A percentile compares a stretch with the other conserved stretches of the same genome.
These are phyloP conservation scores for Prosopocoilus inquinatus DNA, from an alignment of 2,888 invertebrate genomes.

Conservation along the genomic window DNA sequence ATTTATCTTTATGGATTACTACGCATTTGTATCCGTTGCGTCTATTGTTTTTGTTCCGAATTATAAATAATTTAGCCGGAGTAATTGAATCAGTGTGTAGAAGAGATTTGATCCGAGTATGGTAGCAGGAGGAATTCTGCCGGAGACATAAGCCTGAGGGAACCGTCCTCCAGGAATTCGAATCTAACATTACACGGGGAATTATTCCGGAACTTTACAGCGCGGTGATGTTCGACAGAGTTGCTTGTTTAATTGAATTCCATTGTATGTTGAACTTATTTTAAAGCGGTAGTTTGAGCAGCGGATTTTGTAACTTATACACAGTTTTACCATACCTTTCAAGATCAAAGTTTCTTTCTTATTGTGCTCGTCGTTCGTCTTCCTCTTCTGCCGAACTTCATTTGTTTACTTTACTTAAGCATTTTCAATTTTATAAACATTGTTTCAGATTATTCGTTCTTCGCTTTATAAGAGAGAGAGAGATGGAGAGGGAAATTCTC, in stretches of 20 bases:
- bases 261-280: conserved; percentile 45
- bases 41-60: too few species aligned
- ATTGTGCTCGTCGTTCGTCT: too few species aligned
- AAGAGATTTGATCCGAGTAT: conserved; percentile 6
- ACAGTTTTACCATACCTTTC: not conserved
- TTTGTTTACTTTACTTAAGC: not conserved
- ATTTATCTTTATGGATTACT: too few species aligned
- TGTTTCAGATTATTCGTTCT: not conserved
- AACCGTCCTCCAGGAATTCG: conserved; percentile 37
- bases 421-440: not conserved
- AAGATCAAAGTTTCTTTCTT: not conserved
- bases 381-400: not conserved
- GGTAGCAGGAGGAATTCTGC: conserved; percentile 18
- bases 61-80: too few species aligned
- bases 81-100: not conserved
- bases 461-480: too few species aligned
- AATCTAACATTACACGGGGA: conserved; percentile 41
- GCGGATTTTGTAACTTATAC: not conserved
- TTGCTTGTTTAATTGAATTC: conserved; percentile 46
- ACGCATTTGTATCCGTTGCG: too few species aligned
- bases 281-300: conserved; percentile 20
- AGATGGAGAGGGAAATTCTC: too few species aligned
- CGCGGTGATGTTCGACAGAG: conserved; percentile 41
- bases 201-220: conserved; percentile 41
- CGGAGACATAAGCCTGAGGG: conserved; percentile 26